phyloP scores from a whole-genome alignment of 1,140 invertebrate species.

The Dreissena polymorpha region DNA sequence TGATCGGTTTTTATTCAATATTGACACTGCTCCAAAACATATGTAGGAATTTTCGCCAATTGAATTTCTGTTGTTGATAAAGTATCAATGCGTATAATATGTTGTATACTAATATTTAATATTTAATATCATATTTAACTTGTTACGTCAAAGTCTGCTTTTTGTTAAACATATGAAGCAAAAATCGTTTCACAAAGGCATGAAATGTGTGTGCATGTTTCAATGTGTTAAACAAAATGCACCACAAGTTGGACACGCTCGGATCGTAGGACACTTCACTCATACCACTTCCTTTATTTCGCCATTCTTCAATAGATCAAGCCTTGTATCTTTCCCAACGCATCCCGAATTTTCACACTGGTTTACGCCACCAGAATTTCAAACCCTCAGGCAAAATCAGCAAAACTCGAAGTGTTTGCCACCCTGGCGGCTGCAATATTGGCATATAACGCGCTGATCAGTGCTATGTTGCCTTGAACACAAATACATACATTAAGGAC shows the following conservation, averaged over 20 bases:
- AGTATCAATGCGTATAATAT: too few relatives aligned
- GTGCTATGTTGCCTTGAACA: slow-evolving; percentile 23
- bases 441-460: slow-evolving; percentile 39
- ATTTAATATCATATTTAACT: too few relatives aligned
- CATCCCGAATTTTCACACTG: slow-evolving; percentile 49
- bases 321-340: slow-evolving; percentile 40
- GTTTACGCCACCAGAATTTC: not conserved
- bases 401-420: slow-evolving; percentile 51
- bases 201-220: slow-evolving; percentile 51
- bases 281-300: slow-evolving; percentile 29
- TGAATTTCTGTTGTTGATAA: too few relatives aligned
- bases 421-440: slow-evolving; percentile 22
- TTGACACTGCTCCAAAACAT: too few relatives aligned
- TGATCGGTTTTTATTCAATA: too few relatives aligned
- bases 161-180: slow-evolving; percentile 59
- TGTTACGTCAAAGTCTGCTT: slow-evolving; percentile 10
- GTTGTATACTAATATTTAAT: too few relatives aligned
- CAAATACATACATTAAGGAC: slow-evolving; percentile 41
- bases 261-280: slow-evolving; percentile 41
- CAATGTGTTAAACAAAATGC: slow-evolving; percentile 47
- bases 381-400: slow-evolving; percentile 50
- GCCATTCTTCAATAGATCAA: slow-evolving; percentile 30
- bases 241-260: slow-evolving; percentile 51
- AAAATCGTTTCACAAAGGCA: slow-evolving; percentile 53
- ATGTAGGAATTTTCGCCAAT: too few relatives aligned